phyloP scores from a whole-genome alignment of 2,888 invertebrate species.

The Pedicia rivosa region DNA sequence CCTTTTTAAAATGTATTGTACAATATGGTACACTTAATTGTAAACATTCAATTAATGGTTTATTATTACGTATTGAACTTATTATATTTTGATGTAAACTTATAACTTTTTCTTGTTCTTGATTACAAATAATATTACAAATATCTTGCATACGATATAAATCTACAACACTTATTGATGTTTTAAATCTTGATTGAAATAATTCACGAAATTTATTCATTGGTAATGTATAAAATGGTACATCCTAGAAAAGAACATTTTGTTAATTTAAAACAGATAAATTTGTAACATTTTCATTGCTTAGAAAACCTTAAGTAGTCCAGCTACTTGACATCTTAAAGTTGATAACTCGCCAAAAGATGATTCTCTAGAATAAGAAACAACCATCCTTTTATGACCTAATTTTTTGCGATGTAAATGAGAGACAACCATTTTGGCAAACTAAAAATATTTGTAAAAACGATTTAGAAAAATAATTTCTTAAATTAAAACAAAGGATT shows the following conservation, averaged over 20 bases:
- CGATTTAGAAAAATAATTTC: neutral
- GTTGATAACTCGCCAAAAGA: conserved; percentile 43
- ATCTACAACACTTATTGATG: conserved; percentile 50
- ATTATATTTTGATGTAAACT: conserved; percentile 45
- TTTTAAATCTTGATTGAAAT: conserved; percentile 63
- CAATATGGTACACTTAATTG: conserved; percentile 43
- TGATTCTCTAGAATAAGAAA: conserved; percentile 46
- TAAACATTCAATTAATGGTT: conserved; percentile 31
- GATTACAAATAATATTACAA: conserved; percentile 54
- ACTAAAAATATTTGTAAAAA: conserved; percentile 15
- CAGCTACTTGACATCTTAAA: conserved; percentile 49
- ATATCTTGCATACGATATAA: conserved; percentile 59
- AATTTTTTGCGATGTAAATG: conserved; percentile 66
- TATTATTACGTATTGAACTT: conserved; percentile 32
- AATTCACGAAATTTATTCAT: conserved; percentile 69
- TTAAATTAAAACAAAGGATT: too few species aligned
- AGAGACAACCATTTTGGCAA: conserved; percentile 54
- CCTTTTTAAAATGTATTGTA: conserved; percentile 38
- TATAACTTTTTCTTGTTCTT: conserved; percentile 52
- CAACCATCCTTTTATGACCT: conserved; percentile 62
- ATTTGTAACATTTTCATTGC: neutral
- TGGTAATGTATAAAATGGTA: conserved; percentile 56
- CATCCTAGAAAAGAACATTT: conserved; percentile 37
- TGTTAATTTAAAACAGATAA: neutral
- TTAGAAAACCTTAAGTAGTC: conserved; percentile 46